Evolutionary conservation across 2,888 invertebrate genomes (phyloP).

Genomic region (Apotomis betuletana): DNA sequence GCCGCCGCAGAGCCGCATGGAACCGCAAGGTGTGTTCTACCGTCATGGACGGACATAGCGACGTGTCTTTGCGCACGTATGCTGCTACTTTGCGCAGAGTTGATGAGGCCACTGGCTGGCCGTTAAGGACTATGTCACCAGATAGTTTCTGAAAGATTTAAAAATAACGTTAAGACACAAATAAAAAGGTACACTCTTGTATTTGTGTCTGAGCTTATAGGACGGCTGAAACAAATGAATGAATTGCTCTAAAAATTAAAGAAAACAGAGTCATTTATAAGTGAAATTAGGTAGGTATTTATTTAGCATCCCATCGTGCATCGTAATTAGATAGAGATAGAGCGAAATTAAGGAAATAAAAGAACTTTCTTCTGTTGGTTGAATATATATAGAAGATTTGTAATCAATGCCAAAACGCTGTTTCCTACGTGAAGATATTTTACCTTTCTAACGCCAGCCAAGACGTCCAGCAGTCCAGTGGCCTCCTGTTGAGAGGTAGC

Average conservation of each 20-base stretch:
- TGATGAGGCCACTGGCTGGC: constrained; percentile 89
- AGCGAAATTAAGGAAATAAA: too few species aligned
- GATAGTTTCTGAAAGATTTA: constrained; percentile 75
- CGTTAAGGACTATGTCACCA: constrained; percentile 94
- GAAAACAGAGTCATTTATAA: too few species aligned
- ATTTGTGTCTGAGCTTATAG: too few species aligned
- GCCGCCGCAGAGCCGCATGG: constrained; percentile 89
- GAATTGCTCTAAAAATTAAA: too few species aligned
- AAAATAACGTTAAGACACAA: background rate
- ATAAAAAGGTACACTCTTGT: too few species aligned
- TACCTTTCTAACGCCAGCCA: constrained; percentile 88
- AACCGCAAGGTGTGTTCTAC: constrained; percentile 95
- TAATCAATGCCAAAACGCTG: too few species aligned
- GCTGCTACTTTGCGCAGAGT: constrained; percentile 89
- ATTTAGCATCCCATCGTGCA: too few species aligned
- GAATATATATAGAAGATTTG: too few species aligned
- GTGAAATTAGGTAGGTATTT: too few species aligned
- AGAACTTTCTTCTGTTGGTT: too few species aligned
- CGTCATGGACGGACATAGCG: constrained; percentile 93
- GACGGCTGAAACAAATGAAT: too few species aligned
- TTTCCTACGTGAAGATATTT: constrained; percentile 23
- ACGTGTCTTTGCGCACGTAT: constrained; percentile 89
- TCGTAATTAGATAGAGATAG: too few species aligned
- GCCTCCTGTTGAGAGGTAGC: constrained; percentile 95
- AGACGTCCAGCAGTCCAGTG: constrained; percentile 91